A percentile compares a stretch with the other conserved stretches of the same genome.
Evolutionary conservation across 2,888 invertebrate species (phyloP).

Genomic region (Ischnura elegans): DNA sequence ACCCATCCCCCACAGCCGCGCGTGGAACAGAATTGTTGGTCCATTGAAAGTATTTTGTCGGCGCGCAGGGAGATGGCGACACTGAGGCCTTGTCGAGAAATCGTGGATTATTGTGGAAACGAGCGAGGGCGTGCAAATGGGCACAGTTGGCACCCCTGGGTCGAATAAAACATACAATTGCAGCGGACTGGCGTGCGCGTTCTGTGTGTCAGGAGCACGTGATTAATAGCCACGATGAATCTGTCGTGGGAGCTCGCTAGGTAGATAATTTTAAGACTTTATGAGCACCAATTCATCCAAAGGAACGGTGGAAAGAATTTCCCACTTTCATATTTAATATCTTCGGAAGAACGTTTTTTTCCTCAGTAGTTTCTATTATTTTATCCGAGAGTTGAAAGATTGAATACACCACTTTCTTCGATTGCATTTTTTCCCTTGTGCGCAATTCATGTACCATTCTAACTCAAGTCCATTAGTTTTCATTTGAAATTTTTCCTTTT

Average conservation of each 20-base stretch:
- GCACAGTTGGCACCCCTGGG: neutral
- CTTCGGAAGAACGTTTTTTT: neutral
- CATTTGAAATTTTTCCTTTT: neutral
- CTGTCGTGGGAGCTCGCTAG: neutral
- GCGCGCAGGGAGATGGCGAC: neutral
- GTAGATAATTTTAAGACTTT: neutral
- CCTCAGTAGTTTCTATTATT: neutral
- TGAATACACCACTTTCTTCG: neutral
- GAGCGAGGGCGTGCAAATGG: neutral
- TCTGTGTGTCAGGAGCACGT: neutral
- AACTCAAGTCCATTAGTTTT: neutral
- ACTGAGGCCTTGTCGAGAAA: neutral
- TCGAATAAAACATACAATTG: constrained; percentile 21
- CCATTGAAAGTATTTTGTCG: constrained; percentile 8
- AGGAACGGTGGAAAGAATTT: neutral
- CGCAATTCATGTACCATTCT: neutral
- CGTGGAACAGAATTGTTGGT: neutral
- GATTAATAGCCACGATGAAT: constrained; percentile 3
- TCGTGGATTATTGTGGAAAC: neutral
- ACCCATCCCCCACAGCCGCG: neutral
- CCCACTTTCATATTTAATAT: neutral
- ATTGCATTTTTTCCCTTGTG: neutral
- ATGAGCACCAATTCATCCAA: neutral
- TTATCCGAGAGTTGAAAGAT: neutral
- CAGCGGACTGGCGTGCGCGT: neutral